Base-by-base conservation (phyloP, 1,140 invertebrate genomes). In the Lerema accius region DNA sequence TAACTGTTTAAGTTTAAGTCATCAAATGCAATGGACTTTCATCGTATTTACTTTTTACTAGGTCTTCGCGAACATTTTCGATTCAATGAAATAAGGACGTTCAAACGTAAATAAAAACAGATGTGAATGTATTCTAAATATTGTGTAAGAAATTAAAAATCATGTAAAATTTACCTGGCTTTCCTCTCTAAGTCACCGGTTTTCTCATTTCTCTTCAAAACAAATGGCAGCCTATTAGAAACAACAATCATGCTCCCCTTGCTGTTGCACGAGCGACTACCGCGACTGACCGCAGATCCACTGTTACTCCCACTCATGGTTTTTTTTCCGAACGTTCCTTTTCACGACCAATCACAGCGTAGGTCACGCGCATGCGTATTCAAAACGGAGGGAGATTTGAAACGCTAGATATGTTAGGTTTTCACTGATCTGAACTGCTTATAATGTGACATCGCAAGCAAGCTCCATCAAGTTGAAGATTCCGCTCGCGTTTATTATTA, bases 161-260 rank as follows among this genome's bases (percentile, higher is more conserved):
- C 32, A 6, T 49, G 11, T 40, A 11, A 49, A 37, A 60, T 61
- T 71, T 89, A 97, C 96, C 96, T 97, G 72, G 96, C 94, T 82
- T 95, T 96, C 58, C 96, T 93, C 65, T 95, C 94, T 73, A 96
- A 92, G 65, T 94, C 92, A 40, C 94, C 95, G 49, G 94, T 94
- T 67, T 92, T 90, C 39, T 94, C 91, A 90, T 96, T 94, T 76
- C 94, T 93, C 77, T 94, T 94, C 26, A 98, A 90, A 65, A 97
- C 95, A 89, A 98, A 97, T 4, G 97, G 97, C 76, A 98, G 91
- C 71, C 97, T 92, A 92, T 97, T 98, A 67, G 96, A 97, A 46
- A 98, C 96, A 61, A 98, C 96, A 76, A 98, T 97, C 92, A 98
- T 94, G 73, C 94, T 95, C 73, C 94, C 94, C 83, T 93, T 93